Evolutionary conservation across 2,888 invertebrate genomes (phyloP).

Genomic region (Latrodectus hesperus): DNA sequence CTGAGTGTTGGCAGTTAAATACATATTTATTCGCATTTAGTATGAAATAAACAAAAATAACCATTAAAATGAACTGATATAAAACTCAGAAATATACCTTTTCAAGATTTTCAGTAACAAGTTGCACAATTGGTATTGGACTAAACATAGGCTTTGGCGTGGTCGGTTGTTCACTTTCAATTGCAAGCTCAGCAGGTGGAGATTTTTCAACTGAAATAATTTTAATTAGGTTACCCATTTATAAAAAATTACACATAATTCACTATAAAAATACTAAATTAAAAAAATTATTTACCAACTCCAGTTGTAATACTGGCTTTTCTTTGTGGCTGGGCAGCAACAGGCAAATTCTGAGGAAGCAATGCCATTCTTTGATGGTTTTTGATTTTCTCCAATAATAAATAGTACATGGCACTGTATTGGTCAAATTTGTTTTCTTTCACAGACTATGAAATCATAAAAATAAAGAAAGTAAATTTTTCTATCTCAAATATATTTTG

Average conservation of each 20-base stretch:
- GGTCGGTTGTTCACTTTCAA: conserved; percentile 68
- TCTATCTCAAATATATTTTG: too few relatives aligned
- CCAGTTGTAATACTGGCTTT: conserved; percentile 77
- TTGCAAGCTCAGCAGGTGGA: conserved; percentile 50
- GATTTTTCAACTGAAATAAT: conserved; percentile 62
- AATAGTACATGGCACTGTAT: conserved; percentile 93
- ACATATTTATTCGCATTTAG: too few relatives aligned
- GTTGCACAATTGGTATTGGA: conserved; percentile 64
- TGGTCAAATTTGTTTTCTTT: conserved; percentile 91
- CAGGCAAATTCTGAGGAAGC: conserved; percentile 72
- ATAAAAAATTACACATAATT: neutral
- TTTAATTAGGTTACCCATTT: neutral
- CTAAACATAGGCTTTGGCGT: conserved; percentile 67
- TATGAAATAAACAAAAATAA: too few relatives aligned
- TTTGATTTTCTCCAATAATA: conserved; percentile 82
- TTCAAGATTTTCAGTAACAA: conserved; percentile 62
- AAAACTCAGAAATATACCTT: conserved; percentile 31
- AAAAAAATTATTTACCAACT: conserved; percentile 71
- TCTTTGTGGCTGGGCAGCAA: conserved; percentile 75
- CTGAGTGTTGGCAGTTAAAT: too few relatives aligned
- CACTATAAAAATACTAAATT: neutral
- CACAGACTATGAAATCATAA: conserved; percentile 80
- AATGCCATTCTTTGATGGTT: conserved; percentile 74
- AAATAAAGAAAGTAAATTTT: neutral
- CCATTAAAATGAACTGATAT: neutral